Percentiles rank a stretch among this genome's conserved stretches.
These are phyloP conservation scores for Lutjanus erythropterus DNA, from an alignment of 2,113 vertebrate species.

Conservation along the genomic window DNA sequence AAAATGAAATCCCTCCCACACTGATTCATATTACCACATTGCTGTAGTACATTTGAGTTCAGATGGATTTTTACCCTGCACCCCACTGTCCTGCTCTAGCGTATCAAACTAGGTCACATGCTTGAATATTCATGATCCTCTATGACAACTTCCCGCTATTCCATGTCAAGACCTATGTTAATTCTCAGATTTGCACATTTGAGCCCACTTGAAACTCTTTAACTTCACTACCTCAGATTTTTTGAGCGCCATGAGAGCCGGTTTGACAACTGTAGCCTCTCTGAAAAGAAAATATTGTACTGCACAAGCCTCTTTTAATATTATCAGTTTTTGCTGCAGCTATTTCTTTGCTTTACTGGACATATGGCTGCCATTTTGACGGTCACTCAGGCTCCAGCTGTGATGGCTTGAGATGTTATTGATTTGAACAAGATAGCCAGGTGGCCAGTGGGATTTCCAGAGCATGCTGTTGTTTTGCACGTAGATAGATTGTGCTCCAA, in stretches of 20 bases:
- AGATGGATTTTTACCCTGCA: slow-evolving; percentile 71
- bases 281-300: slow-evolving; percentile 44
- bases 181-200: slow-evolving; percentile 78
- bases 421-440: slow-evolving; percentile 75
- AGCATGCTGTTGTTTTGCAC: slow-evolving; percentile 60
- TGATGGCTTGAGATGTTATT: slow-evolving; percentile 71
- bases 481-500: slow-evolving; percentile 49
- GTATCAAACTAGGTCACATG: slow-evolving; percentile 77
- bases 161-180: slow-evolving; percentile 80
- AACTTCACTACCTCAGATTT: slow-evolving; percentile 50
- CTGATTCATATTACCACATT: slow-evolving; percentile 64
- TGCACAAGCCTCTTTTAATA: slow-evolving; percentile 10
- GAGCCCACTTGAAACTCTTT: slow-evolving; percentile 70
- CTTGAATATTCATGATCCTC: slow-evolving; percentile 82
- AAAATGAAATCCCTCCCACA: slow-evolving; percentile 66
- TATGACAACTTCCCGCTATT: slow-evolving; percentile 79
- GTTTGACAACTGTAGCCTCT: slow-evolving; percentile 46
- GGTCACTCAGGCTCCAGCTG: slow-evolving; percentile 69
- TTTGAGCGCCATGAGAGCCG: slow-evolving; percentile 35
- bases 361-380: slow-evolving; percentile 73
- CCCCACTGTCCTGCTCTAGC: slow-evolving; percentile 69
- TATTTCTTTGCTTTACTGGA: slow-evolving; percentile 50
- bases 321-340: slow-evolving; percentile 19
- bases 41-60: slow-evolving; percentile 62
- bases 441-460: slow-evolving; percentile 70